Evolutionary conservation across 2,888 invertebrate genomes (phyloP).

Genomic region (Seira sanloemensis): DNA sequence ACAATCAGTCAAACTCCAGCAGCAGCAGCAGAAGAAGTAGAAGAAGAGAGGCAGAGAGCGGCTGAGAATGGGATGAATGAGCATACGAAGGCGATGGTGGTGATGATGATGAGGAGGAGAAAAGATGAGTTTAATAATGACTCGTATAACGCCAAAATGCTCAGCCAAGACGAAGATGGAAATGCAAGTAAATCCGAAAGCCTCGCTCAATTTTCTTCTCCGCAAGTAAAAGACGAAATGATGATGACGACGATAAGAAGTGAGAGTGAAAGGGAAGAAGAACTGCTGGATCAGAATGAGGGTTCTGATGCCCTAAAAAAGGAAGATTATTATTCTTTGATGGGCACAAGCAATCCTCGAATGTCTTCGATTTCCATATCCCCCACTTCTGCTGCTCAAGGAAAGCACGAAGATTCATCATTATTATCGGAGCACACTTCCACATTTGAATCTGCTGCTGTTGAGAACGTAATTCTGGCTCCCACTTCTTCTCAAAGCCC

Average conservation of each 20-base stretch:
- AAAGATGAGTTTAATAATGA: slow-evolving; percentile 35
- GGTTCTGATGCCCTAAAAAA: not conserved
- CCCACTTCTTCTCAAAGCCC: slow-evolving; percentile 7
- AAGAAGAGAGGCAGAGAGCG: not conserved
- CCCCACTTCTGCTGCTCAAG: not conserved
- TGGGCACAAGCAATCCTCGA: not conserved
- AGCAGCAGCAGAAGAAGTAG: not conserved
- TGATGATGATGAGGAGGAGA: not conserved
- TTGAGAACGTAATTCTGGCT: not conserved
- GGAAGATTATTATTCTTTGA: slow-evolving; percentile 27
- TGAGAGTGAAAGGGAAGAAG: slow-evolving; percentile 1
- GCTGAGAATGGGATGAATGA: not conserved
- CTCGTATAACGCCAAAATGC: not conserved
- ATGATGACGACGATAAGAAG: slow-evolving; percentile 17
- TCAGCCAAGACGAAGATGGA: not conserved
- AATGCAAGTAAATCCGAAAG: not conserved
- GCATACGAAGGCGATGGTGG: not conserved
- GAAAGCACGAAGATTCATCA: slow-evolving; percentile 44
- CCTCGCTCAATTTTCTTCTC: not conserved
- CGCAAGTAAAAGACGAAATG: not conserved
- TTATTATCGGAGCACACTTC: slow-evolving; percentile 14
- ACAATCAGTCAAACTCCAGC: slow-evolving; percentile 18
- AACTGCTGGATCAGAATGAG: slow-evolving; percentile 22
- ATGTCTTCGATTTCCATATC: not conserved
- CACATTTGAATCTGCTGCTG: not conserved